Percentiles rank a stretch among this genome's conserved stretches.
phyloP scores from a whole-genome alignment of 1,140 invertebrate species.

The Papilio polyxenes region DNA sequence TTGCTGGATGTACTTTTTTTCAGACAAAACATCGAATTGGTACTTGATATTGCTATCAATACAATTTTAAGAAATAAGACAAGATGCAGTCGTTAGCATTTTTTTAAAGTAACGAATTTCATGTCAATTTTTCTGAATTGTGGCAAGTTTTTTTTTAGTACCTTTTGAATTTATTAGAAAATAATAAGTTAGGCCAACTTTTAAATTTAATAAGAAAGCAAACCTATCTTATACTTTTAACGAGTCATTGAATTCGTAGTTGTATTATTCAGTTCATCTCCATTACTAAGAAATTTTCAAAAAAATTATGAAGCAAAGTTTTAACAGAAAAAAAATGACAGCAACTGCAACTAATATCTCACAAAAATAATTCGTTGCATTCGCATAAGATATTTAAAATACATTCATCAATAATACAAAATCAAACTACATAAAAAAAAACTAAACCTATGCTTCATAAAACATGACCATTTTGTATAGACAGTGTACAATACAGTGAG shows the following conservation, averaged over 20 bases:
- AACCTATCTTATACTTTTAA: no score
- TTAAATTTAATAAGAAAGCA: no score
- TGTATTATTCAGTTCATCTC: no score
- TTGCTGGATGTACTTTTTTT: background rate
- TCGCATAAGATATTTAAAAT: conserved; percentile 32
- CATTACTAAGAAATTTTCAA: no score
- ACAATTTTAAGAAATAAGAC: background rate
- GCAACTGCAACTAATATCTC: background rate
- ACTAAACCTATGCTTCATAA: conserved; percentile 20
- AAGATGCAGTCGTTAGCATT: background rate
- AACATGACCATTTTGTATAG: conserved; percentile 24
- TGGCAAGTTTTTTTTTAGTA: no score
- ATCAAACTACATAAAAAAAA: background rate
- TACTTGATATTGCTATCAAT: conserved; percentile 4
- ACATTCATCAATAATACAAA: conserved; percentile 3
- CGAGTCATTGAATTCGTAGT: no score
- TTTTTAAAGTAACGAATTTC: no score
- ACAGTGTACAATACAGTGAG: conserved; percentile 39
- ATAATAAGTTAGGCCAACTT: no score
- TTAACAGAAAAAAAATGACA: background rate
- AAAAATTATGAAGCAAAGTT: no score
- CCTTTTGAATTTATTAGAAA: no score
- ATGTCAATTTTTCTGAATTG: no score
- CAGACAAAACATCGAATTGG: background rate
- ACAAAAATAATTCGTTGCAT: conserved; percentile 22